Percentiles rank a stretch among this genome's conserved stretches.
phyloP scores from a whole-genome alignment of 2,888 invertebrate species.

The Octonoba sinensis region DNA sequence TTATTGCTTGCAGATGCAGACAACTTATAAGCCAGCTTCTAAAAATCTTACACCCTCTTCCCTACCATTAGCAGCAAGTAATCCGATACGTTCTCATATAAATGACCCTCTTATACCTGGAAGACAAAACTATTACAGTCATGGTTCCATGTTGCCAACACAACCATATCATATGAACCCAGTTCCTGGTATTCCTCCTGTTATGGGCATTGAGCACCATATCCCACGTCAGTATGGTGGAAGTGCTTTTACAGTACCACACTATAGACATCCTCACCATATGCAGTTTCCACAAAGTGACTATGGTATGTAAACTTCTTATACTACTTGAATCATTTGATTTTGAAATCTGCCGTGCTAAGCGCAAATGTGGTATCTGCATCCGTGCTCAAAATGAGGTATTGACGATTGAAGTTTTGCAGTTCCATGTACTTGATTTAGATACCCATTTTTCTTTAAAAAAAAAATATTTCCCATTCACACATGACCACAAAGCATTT shows the following conservation, averaged over 20 bases:
- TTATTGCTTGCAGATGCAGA: constrained; percentile 65
- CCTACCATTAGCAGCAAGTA: constrained; percentile 11
- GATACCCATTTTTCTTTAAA: no score
- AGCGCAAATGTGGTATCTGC: no score
- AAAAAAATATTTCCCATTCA: no score
- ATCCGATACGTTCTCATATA: constrained; percentile 29
- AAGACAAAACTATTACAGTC: constrained; percentile 46
- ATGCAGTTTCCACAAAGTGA: constrained; percentile 49
- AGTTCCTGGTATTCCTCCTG: constrained; percentile 35
- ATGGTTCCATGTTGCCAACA: constrained; percentile 27
- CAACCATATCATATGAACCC: constrained; percentile 49
- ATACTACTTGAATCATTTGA: constrained; percentile 3
- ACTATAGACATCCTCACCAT: constrained; percentile 54
- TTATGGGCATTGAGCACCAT: constrained; percentile 36
- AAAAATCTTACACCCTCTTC: constrained; percentile 31
- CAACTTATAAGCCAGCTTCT: constrained; percentile 61
- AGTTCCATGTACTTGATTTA: background rate
- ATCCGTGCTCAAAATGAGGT: no score
- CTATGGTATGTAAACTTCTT: constrained; percentile 52
- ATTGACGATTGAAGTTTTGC: no score
- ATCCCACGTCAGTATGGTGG: constrained; percentile 51
- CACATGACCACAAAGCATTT: no score
- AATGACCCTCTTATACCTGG: constrained; percentile 30
- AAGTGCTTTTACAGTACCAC: constrained; percentile 64
- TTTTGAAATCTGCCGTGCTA: background rate